Conservation (phyloP, 2,797 vertebrate genomes). For the Podarcis siculus region DNA sequence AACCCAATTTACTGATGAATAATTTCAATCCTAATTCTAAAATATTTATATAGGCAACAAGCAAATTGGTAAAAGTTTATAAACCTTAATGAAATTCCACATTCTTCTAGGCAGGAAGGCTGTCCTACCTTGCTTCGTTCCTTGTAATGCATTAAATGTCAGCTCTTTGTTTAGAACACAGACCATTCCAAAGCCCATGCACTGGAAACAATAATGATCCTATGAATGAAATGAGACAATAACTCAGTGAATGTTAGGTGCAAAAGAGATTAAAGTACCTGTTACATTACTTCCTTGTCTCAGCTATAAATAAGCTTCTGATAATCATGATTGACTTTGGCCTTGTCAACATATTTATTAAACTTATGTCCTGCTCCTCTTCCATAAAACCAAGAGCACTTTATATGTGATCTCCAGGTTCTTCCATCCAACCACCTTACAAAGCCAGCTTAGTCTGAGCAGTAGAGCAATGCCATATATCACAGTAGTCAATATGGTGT, state of each 20-base stretch:
- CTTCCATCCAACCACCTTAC: background rate
- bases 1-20: background rate
- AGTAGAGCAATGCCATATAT: background rate
- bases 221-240: constrained; percentile 40
- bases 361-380: background rate
- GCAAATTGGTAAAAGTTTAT: constrained; percentile 6
- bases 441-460: background rate
- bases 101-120: constrained; percentile 15
- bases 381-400: background rate
- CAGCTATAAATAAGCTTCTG: background rate
- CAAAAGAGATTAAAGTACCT: background rate
- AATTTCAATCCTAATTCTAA: background rate
- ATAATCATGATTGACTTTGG: background rate
- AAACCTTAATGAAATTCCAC: background rate
- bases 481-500: background rate
- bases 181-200: constrained; percentile 2
- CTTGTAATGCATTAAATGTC: background rate
- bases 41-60: constrained; percentile 10
- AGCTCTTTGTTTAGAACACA: constrained; percentile 29
- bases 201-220: constrained; percentile 31
- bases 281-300: background rate
- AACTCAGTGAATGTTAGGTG: constrained; percentile 3
- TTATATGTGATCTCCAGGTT: background rate
- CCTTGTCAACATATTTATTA: background rate
- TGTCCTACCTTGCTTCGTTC: constrained; percentile 1